These are phyloP conservation scores for Lagothrix lagotricha DNA, from an alignment of 2,797 vertebrate species.

Conservation along the genomic window DNA sequence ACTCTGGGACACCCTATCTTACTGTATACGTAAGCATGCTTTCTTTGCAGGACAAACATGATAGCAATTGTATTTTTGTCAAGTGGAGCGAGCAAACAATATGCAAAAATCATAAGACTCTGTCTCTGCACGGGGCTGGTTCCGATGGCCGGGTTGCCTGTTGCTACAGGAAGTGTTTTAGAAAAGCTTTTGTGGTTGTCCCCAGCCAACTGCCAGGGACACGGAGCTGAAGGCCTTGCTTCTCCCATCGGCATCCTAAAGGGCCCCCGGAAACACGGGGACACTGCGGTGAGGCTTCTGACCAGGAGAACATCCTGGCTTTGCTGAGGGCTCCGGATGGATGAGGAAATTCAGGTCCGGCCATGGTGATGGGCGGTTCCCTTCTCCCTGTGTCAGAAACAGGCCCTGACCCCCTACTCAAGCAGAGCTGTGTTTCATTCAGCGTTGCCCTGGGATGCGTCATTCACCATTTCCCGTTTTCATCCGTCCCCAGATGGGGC, in stretches of 20 bases:
- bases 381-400: not conserved
- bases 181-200: not conserved
- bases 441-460: fast-evolving
- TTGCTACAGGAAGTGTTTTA: not conserved
- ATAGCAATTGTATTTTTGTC: not conserved
- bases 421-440: not conserved
- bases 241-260: not conserved
- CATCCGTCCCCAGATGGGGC: not conserved
- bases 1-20: not conserved
- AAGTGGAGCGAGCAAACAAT: not conserved
- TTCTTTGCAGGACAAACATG: not conserved
- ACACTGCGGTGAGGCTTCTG: not conserved
- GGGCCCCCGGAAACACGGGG: not conserved
- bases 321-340: no score
- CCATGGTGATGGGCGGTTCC: not conserved
- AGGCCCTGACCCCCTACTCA: fast-evolving
- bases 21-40: fast-evolving
- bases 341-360: fast-evolving
- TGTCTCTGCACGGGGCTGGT: not conserved
- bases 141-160: fast-evolving
- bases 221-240: not conserved
- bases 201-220: not conserved
- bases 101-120: not conserved
- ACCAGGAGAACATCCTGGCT: not conserved
- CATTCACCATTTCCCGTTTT: not conserved